Evolutionary conservation across 2,797 vertebrate species (phyloP), one percentile per base, ranked within the genome.

Genomic region (Poeciliopsis gracilis): DNA sequence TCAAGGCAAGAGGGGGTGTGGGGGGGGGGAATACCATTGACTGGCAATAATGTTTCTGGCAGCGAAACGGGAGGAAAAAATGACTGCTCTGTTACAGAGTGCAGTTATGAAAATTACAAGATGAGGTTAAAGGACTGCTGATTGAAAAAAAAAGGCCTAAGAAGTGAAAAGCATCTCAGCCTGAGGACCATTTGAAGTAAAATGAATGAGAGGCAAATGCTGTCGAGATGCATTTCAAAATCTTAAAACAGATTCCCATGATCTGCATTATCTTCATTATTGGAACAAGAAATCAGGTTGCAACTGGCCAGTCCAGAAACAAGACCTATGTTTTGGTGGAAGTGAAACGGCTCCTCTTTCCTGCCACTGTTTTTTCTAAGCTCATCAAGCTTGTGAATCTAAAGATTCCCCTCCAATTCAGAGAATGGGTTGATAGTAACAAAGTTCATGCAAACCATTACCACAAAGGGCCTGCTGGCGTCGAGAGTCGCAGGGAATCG

Each of bases 31-130:
- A 73, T 0, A 12, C 49, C 53, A 41, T 75, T 77, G 71, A 71
- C 82, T 25, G 55, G 73, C 61, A 76, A 78, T 89, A 79, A 87
- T 63, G n/a, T 75, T 75, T 57, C 46, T 72, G 59, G 55, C 78
- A 43, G 79, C 83, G 61, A 81, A 80, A 70, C 57, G 73, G 49
- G 47, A 20, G 20, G 23, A 4, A 9, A 75, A 86, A 86, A 86
- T 84, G 79, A 87, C 78, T 43, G 74, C 49, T 77, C 55, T 43
- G 83, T 86, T 83, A 67, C 4, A 82, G 69, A 75, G 66, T 20
- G 67, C 61, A 75, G 67, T 55, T 51, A 63, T 66, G 45, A 76
- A 76, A 89, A 81, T 81, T 72, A 74, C 23, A 81, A 70, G 66
- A 70, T 69, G 83, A 85, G 72, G 70, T 53, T 61, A 11, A 9